phyloP scores from a whole-genome alignment of 2,888 invertebrate genomes.

The Fissipunctia ypsillon region DNA sequence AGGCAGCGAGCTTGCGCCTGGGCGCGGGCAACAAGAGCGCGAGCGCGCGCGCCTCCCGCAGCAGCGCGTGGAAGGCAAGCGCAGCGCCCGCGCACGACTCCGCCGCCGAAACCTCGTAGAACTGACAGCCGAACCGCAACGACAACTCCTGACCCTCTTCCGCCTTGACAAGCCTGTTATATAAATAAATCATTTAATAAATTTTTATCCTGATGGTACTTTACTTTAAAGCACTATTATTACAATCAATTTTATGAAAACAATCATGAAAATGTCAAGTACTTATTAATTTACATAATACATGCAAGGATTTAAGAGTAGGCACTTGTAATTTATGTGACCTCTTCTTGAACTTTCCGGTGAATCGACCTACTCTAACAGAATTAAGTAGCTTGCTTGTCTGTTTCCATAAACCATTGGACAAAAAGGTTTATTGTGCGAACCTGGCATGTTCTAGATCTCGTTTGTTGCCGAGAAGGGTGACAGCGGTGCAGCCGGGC shows the following conservation, averaged over 20 bases:
- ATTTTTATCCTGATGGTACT: neutral
- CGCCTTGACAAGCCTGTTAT: slow-evolving; percentile 93
- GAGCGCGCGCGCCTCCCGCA: slow-evolving; percentile 94
- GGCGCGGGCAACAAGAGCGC: slow-evolving; percentile 93
- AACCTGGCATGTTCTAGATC: slow-evolving; percentile 95
- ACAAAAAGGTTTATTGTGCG: slow-evolving; percentile 6
- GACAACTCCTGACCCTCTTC: slow-evolving; percentile 94
- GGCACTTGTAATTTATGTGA: slow-evolving; percentile 31
- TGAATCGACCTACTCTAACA: slow-evolving; percentile 44
- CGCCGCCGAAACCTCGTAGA: slow-evolving; percentile 96
- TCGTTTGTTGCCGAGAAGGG: slow-evolving; percentile 95
- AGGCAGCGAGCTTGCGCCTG: slow-evolving; percentile 93
- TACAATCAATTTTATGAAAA: slow-evolving; percentile 32
- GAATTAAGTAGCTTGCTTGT: slow-evolving; percentile 6
- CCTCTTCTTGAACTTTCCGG: slow-evolving; percentile 52
- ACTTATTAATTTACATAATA: slow-evolving; percentile 52
- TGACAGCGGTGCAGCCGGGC: slow-evolving; percentile 94
- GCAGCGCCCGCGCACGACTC: slow-evolving; percentile 95
- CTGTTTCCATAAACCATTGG: slow-evolving; percentile 1
- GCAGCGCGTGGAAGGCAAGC: slow-evolving; percentile 94
- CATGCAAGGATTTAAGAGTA: slow-evolving; percentile 34
- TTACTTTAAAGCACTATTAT: slow-evolving; percentile 31
- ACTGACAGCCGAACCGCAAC: slow-evolving; percentile 94
- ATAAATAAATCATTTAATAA: slow-evolving; percentile 51
- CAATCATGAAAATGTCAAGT: slow-evolving; percentile 50